These are phyloP conservation scores for Melinaea marsaeus DNA, from an alignment of 2,888 invertebrate species.

Conservation along the genomic window DNA sequence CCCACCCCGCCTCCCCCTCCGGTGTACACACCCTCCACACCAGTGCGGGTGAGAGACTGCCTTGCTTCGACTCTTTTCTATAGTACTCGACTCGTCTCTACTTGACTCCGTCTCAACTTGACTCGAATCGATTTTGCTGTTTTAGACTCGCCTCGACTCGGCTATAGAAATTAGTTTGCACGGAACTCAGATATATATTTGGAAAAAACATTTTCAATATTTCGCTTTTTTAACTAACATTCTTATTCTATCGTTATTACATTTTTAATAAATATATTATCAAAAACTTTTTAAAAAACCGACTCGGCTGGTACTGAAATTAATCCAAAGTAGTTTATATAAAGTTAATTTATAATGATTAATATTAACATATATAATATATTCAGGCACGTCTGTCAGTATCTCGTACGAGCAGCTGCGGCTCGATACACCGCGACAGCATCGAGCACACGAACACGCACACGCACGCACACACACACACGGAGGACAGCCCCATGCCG, in stretches of 20 bases:
- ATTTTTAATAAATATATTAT: too few relatives aligned
- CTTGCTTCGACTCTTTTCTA: background rate
- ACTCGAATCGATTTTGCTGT: too few relatives aligned
- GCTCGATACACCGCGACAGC: slow-evolving; percentile 50
- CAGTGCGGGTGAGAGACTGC: slow-evolving; percentile 61
- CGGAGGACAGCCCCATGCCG: slow-evolving; percentile 48
- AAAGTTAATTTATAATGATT: background rate
- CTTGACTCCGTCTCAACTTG: too few relatives aligned
- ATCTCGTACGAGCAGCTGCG: slow-evolving; percentile 48
- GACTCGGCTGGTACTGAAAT: too few relatives aligned
- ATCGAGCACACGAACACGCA: slow-evolving; percentile 40
- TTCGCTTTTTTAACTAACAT: too few relatives aligned
- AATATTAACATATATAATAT: background rate
- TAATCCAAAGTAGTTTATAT: too few relatives aligned
- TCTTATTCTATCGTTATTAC: too few relatives aligned
- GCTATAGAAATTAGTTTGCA: too few relatives aligned
- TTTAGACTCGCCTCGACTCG: too few relatives aligned
- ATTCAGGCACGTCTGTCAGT: slow-evolving; percentile 59
- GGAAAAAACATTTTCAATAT: too few relatives aligned
- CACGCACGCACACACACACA: slow-evolving; percentile 34
- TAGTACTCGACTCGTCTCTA: background rate
- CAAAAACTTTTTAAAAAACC: too few relatives aligned
- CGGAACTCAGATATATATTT: too few relatives aligned
- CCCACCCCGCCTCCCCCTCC: slow-evolving; percentile 65
- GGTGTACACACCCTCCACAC: slow-evolving; percentile 75